Evolutionary conservation across 1,140 invertebrate genomes (phyloP).

Genomic region (Carcinoscorpius rotundicauda): DNA sequence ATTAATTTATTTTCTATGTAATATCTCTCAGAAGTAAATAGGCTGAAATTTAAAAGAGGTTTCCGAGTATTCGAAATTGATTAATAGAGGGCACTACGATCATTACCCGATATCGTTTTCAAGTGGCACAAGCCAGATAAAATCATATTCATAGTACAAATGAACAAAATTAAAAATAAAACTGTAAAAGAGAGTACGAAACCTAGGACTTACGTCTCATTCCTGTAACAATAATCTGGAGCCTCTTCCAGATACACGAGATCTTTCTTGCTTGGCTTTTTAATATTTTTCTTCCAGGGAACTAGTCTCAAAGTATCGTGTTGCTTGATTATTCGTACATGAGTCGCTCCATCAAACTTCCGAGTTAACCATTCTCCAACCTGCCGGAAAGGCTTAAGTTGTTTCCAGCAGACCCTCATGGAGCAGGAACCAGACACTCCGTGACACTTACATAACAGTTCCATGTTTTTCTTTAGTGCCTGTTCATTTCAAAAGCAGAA

Average conservation of each 20-base stretch:
- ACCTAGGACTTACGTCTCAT: slow-evolving; percentile 53
- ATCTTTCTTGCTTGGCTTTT: slow-evolving; percentile 37
- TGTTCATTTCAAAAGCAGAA: too few relatives aligned
- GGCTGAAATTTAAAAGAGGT: too few relatives aligned
- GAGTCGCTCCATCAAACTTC: slow-evolving; percentile 35
- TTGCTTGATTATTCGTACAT: slow-evolving; percentile 22
- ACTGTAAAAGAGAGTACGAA: too few relatives aligned
- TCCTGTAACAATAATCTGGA: slow-evolving; percentile 72
- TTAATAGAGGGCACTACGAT: too few relatives aligned
- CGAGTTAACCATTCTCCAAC: slow-evolving; percentile 31
- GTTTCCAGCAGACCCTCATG: slow-evolving; percentile 83
- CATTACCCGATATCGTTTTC: too few relatives aligned
- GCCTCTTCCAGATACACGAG: slow-evolving; percentile 70
- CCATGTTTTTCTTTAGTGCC: not conserved
- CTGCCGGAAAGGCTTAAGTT: slow-evolving; percentile 46
- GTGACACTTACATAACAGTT: slow-evolving; percentile 78
- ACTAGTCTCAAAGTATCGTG: slow-evolving; percentile 17
- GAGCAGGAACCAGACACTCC: slow-evolving; percentile 92
- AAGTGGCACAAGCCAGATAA: too few relatives aligned
- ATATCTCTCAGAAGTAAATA: too few relatives aligned
- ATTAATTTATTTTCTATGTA: too few relatives aligned
- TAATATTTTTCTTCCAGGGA: slow-evolving; percentile 22
- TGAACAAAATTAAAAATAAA: too few relatives aligned
- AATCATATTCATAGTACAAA: too few relatives aligned
- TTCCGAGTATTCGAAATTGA: too few relatives aligned